Conservation (phyloP, 1,140 invertebrate species). For the Drosophila burlai region DNA sequence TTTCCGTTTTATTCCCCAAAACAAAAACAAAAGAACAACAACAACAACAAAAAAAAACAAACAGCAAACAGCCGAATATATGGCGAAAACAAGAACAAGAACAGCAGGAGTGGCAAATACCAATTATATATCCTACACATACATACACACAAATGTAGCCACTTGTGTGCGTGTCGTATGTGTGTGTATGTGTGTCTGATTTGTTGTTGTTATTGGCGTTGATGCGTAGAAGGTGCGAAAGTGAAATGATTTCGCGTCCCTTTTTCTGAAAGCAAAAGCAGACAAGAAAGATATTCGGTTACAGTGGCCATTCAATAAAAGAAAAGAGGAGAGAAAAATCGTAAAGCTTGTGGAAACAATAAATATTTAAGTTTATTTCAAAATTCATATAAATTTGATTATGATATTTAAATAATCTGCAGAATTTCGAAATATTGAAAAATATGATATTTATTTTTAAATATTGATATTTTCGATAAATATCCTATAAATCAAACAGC, state of each 20-base stretch:
- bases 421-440: too few relatives aligned
- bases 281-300: constrained; percentile 3
- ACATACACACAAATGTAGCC: constrained; percentile 16
- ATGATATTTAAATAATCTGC: background rate
- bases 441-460: too few relatives aligned
- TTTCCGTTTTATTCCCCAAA: background rate
- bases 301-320: constrained; percentile 26
- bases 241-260: constrained; percentile 68
- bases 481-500: too few relatives aligned
- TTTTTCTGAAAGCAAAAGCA: constrained; percentile 7
- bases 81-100: constrained; percentile 27
- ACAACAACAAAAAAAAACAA: constrained; percentile 15
- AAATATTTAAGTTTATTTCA: background rate
- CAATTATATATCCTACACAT: constrained; percentile 25
- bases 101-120: constrained; percentile 48
- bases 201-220: constrained; percentile 34
- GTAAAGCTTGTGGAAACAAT: background rate
- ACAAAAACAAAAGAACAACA: constrained; percentile 26
- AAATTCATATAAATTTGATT: background rate
- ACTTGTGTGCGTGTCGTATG: constrained; percentile 14
- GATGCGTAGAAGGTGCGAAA: constrained; percentile 80
- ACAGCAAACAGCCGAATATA: constrained; percentile 20
- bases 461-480: too few relatives aligned
- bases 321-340: background rate
- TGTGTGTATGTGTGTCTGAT: constrained; percentile 20